Conservation (phyloP, 2,888 invertebrate species). For the Rhagophthalmus giganteus region DNA sequence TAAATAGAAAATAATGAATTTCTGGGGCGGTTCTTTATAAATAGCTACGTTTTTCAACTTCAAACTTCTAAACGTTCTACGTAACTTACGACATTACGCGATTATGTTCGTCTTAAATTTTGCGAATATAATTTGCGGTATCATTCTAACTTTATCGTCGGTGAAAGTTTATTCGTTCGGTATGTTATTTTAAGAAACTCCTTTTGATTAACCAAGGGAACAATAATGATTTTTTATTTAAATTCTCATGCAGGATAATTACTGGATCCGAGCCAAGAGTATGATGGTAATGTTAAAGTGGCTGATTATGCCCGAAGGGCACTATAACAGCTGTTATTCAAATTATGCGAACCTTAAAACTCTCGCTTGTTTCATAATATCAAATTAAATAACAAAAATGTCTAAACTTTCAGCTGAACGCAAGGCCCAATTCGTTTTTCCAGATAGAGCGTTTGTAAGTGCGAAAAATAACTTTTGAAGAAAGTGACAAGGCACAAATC, state of each 20-base stretch:
- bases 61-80: constrained; percentile 5
- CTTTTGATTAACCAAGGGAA: background rate
- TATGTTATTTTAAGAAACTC: background rate
- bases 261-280: constrained; percentile 10
- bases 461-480: too few relatives aligned
- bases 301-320: constrained; percentile 18
- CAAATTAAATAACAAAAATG: constrained; percentile 4
- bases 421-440: too few relatives aligned
- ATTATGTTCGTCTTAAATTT: constrained; percentile 6
- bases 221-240: constrained; percentile 14
- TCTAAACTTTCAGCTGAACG: too few relatives aligned
- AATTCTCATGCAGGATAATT: constrained; percentile 13
- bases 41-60: constrained; percentile 19
- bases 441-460: too few relatives aligned
- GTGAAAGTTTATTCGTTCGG: constrained; percentile 1
- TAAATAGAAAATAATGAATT: constrained; percentile 25
- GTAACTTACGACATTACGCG: constrained; percentile 14
- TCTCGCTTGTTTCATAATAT: background rate
- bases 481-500: background rate
- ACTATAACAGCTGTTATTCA: constrained; percentile 17
- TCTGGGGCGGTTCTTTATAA: constrained; percentile 22
- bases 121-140: constrained; percentile 2
- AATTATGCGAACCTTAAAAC: constrained; percentile 12
- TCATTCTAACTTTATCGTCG: constrained; percentile 1
- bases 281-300: constrained; percentile 18